A percentile compares a stretch with the other conserved stretches of the same genome.
phyloP scores from a whole-genome alignment of 2,113 vertebrate genomes.

The Platichthys stellatus region DNA sequence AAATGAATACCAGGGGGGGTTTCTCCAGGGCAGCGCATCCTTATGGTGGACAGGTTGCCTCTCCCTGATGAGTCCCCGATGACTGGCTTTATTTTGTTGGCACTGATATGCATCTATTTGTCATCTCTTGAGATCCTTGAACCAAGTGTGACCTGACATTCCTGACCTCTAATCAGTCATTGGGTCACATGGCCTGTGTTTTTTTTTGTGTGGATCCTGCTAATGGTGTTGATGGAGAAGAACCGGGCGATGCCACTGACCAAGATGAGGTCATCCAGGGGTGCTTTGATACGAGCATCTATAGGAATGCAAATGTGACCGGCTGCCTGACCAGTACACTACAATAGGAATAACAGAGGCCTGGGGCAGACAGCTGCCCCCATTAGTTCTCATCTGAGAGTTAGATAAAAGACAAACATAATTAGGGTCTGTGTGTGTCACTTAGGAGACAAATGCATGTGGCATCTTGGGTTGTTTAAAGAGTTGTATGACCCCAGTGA shows the following conservation, averaged over 20 bases:
- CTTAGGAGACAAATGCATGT: slow-evolving; percentile 69
- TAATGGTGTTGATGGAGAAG: slow-evolving; percentile 66
- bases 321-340: slow-evolving; percentile 58
- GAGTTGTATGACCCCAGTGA: slow-evolving; percentile 56
- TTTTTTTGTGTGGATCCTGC: slow-evolving; percentile 59
- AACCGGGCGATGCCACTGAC: slow-evolving; percentile 49
- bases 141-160: slow-evolving; percentile 67
- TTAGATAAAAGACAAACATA: slow-evolving; percentile 71
- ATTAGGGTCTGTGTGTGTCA: slow-evolving; percentile 64
- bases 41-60: slow-evolving; percentile 29
- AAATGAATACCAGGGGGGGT: slow-evolving; percentile 13
- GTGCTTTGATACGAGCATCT: slow-evolving; percentile 62
- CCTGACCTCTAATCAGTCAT: slow-evolving; percentile 69
- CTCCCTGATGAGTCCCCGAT: slow-evolving; percentile 9
- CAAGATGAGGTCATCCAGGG: slow-evolving; percentile 62
- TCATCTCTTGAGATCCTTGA: slow-evolving; percentile 68
- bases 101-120: slow-evolving; percentile 54
- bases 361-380: slow-evolving; percentile 70
- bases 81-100: slow-evolving; percentile 12
- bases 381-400: slow-evolving; percentile 65
- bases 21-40: neutral
- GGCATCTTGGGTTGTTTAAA: slow-evolving; percentile 61
- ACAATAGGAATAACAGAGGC: slow-evolving; percentile 66
- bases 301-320: slow-evolving; percentile 79
- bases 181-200: slow-evolving; percentile 43